phyloP scores from a whole-genome alignment of 1,140 invertebrate genomes.

The Nymphalis io region DNA sequence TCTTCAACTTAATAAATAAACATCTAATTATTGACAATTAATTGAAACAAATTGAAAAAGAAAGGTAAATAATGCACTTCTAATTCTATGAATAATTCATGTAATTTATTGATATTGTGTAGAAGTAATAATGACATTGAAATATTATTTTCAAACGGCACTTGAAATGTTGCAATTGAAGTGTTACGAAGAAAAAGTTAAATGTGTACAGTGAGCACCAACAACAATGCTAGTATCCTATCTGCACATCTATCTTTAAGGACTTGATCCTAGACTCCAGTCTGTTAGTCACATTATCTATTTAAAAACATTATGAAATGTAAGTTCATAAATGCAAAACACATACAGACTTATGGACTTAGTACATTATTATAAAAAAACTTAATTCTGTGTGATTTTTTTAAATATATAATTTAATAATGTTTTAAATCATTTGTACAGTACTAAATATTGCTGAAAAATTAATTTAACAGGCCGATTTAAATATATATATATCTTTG shows the following conservation, averaged over 20 bases:
- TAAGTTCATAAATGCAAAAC: no score
- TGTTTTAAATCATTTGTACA: background rate
- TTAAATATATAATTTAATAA: background rate
- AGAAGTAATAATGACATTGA: no score
- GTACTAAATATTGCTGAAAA: background rate
- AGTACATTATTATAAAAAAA: no score
- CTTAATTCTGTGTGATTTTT: background rate
- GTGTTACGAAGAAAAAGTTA: no score
- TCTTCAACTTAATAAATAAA: no score
- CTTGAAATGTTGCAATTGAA: no score
- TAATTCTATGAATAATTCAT: no score
- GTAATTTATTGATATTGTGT: no score
- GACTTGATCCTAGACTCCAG: background rate
- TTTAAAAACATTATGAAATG: conserved; percentile 1
- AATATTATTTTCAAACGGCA: no score
- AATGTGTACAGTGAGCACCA: background rate
- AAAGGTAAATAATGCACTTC: background rate
- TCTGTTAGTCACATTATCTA: background rate
- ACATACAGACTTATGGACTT: no score
- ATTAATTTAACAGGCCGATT: background rate
- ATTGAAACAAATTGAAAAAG: background rate
- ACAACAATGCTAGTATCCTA: background rate
- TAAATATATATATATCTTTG: background rate
- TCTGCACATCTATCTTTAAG: background rate
- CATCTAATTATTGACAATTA: background rate